These are phyloP conservation scores for Zosterops lateralis DNA, from an alignment of 2,113 vertebrate genomes.

Conservation along the genomic window DNA sequence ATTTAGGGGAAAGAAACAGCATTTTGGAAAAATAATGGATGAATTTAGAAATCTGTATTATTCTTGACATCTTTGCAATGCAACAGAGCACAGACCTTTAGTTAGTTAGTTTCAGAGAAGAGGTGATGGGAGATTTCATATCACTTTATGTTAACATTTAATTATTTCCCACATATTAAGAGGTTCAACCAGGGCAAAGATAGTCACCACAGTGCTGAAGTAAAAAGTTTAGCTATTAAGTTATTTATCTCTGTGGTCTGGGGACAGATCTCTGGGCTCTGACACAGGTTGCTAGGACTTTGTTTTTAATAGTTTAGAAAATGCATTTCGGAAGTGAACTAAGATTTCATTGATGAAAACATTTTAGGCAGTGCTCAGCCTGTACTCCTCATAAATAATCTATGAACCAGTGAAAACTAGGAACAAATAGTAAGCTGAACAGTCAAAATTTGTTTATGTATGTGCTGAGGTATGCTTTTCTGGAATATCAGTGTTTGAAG, in stretches of 20 bases:
- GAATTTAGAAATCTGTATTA: not conserved
- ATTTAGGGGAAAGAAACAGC: not conserved
- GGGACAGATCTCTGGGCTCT: not conserved
- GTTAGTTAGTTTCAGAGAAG: not conserved
- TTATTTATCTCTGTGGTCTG: not conserved
- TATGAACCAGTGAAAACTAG: not conserved
- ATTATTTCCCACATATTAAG: constrained; percentile 6
- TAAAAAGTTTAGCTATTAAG: constrained; percentile 38
- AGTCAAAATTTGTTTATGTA: not conserved
- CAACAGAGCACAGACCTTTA: not conserved
- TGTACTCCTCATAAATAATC: not conserved
- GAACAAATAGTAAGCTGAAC: not conserved
- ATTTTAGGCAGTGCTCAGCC: not conserved
- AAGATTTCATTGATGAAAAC: not conserved
- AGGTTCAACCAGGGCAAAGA: not conserved
- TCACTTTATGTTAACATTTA: not conserved
- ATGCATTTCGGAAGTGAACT: not conserved
- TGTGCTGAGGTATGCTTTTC: not conserved
- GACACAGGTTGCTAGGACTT: not conserved
- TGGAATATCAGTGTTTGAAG: not conserved
- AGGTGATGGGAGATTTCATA: not conserved
- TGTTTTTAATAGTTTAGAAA: not conserved
- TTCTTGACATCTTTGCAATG: not conserved
- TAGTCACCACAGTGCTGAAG: not conserved
- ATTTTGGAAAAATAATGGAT: not conserved